Percentiles rank a stretch among this genome's conserved stretches.
phyloP scores from a whole-genome alignment of 1,140 invertebrate genomes.

The Bombus breviceps region DNA sequence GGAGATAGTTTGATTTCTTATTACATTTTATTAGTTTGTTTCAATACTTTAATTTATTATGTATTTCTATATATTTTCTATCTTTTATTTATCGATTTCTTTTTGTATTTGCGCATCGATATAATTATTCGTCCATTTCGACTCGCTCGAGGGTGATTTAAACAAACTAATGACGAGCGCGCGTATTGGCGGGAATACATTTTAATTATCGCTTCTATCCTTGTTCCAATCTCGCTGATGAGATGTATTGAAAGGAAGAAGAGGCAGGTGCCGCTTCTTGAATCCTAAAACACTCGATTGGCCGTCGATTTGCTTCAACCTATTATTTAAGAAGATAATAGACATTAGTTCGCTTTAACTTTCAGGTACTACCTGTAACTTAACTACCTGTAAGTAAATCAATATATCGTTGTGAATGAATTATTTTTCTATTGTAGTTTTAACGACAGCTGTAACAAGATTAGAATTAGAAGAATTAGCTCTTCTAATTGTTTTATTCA shows the following conservation, averaged over 20 bases:
- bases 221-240: not conserved
- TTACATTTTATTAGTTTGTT: not conserved
- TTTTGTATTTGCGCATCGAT: not conserved
- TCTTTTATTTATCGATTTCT: not conserved
- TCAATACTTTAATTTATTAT: not conserved
- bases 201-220: slow-evolving; percentile 45
- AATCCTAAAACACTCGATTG: slow-evolving; percentile 19
- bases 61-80: not conserved
- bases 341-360: not conserved
- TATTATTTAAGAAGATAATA: slow-evolving; percentile 40
- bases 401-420: not conserved
- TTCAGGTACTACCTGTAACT: not conserved
- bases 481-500: no score
- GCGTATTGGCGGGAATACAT: slow-evolving; percentile 19
- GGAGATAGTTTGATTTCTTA: no score
- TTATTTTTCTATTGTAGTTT: no score
- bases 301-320: slow-evolving; percentile 21
- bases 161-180: slow-evolving; percentile 11
- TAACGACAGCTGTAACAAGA: no score
- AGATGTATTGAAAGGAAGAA: slow-evolving; percentile 7
- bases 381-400: slow-evolving; percentile 2
- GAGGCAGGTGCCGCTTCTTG: slow-evolving; percentile 34
- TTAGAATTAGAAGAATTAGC: no score
- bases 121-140: not conserved
- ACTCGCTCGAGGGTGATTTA: slow-evolving; percentile 21